A percentile compares a stretch with the other conserved stretches of the same genome.
These are phyloP conservation scores for Dermolepida albohirtum DNA, from an alignment of 2,888 invertebrate species.

Conservation along the genomic window DNA sequence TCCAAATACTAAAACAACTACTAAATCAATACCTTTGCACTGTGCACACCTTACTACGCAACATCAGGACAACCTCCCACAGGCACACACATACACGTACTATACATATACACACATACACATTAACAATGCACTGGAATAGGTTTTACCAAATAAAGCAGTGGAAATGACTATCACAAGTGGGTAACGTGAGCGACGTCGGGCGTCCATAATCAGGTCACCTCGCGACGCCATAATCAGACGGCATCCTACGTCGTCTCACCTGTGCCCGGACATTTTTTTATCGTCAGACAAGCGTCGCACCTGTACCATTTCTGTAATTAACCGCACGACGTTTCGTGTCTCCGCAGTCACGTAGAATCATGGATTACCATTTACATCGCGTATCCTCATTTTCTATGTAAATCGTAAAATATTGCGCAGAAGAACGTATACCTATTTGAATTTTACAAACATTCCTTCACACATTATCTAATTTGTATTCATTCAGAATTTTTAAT, in stretches of 20 bases:
- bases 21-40: too few relatives aligned
- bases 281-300: conserved; percentile 22
- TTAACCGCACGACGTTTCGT: conserved; percentile 8
- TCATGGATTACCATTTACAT: too few relatives aligned
- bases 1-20: too few relatives aligned
- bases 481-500: not conserved
- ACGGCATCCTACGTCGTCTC: conserved; percentile 46
- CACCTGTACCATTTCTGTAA: conserved; percentile 41
- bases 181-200: conserved; percentile 35
- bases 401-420: too few relatives aligned
- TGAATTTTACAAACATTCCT: too few relatives aligned
- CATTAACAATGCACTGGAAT: conserved; percentile 20
- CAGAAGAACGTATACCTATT: too few relatives aligned
- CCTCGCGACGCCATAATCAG: conserved; percentile 48
- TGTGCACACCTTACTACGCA: too few relatives aligned
- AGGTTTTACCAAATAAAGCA: conserved; percentile 15
- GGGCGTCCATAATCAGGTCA: conserved; percentile 50
- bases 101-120: not conserved
- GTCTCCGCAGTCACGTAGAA: too few relatives aligned
- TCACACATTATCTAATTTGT: conserved; percentile 3
- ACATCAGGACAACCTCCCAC: too few relatives aligned
- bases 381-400: too few relatives aligned
- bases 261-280: conserved; percentile 41
- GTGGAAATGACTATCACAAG: conserved; percentile 40
- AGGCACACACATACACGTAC: too few relatives aligned